phyloP scores from a whole-genome alignment of 92 coral and sea anemone species.

The Phenganax subtilis region DNA sequence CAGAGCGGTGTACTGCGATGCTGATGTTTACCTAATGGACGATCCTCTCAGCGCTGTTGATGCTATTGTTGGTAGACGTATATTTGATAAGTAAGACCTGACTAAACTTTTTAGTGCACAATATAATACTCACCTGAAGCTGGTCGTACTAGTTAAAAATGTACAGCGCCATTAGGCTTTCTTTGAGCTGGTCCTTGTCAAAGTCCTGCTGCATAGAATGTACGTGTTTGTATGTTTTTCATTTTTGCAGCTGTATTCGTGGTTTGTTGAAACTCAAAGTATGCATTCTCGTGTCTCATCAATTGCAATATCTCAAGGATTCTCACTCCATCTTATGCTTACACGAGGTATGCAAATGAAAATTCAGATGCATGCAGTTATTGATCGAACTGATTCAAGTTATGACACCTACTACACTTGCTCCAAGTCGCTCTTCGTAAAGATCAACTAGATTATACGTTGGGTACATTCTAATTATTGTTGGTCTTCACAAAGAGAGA shows the following conservation, averaged over 20 bases:
- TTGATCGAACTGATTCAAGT: not conserved
- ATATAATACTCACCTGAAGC: not conserved
- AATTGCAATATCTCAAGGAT: slow-evolving; percentile 74
- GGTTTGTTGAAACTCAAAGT: slow-evolving; percentile 70
- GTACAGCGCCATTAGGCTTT: not conserved
- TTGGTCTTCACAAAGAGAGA: no score
- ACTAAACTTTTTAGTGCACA: not conserved
- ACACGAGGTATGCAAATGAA: slow-evolving; percentile 60
- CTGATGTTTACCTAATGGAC: slow-evolving; percentile 30
- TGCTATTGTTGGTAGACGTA: slow-evolving; percentile 24
- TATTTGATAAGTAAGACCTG: slow-evolving; percentile 29
- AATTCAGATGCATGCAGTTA: not conserved
- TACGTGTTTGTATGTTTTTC: not conserved
- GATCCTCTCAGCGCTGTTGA: slow-evolving; percentile 39
- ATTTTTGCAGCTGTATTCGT: slow-evolving; percentile 61
- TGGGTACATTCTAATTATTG: no score
- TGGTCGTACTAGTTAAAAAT: not conserved
- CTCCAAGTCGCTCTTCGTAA: no score
- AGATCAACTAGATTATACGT: no score
- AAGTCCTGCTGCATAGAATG: no score
- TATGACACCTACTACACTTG: no score
- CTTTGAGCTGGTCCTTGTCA: no score
- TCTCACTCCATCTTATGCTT: slow-evolving; percentile 70
- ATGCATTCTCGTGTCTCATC: slow-evolving; percentile 86
- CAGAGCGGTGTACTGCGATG: slow-evolving; percentile 32